Evolutionary conservation across 2,888 invertebrate species (phyloP).

Genomic region (Sinelater perroti): DNA sequence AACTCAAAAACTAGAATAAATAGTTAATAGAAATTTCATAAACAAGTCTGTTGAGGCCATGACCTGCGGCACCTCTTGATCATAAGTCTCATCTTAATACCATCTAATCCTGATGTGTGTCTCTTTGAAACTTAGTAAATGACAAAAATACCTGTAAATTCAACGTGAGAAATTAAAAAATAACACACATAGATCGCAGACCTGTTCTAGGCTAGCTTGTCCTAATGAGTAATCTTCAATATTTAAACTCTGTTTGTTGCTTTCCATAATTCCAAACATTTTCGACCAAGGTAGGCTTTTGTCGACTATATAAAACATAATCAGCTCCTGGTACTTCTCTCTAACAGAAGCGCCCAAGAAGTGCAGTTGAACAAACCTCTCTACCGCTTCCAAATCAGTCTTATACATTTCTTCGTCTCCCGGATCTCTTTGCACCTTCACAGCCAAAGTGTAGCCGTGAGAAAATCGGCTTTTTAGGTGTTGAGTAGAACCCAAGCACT

Average conservation of each 20-base stretch:
- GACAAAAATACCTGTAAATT: slow-evolving; percentile 68
- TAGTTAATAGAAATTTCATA: too few relatives aligned
- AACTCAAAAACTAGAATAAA: too few relatives aligned
- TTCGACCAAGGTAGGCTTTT: slow-evolving; percentile 73
- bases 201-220: slow-evolving; percentile 84
- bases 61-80: too few relatives aligned
- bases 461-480: slow-evolving; percentile 84
- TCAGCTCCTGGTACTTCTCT: slow-evolving; percentile 75
- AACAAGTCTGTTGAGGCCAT: too few relatives aligned
- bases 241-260: slow-evolving; percentile 56
- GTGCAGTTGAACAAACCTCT: slow-evolving; percentile 48
- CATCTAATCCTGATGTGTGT: too few relatives aligned
- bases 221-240: slow-evolving; percentile 85
- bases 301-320: slow-evolving; percentile 75
- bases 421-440: slow-evolving; percentile 57
- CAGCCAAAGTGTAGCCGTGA: slow-evolving; percentile 63
- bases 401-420: slow-evolving; percentile 35
- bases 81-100: too few relatives aligned
- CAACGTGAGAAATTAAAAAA: background rate
- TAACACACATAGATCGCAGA: slow-evolving; percentile 30
- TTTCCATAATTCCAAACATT: slow-evolving; percentile 80
- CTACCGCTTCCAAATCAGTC: slow-evolving; percentile 9
- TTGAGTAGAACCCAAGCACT: slow-evolving; percentile 82
- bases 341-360: slow-evolving; percentile 60
- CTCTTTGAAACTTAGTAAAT: slow-evolving; percentile 71